These are phyloP conservation scores for Puffinus mauretanicus DNA, from an alignment of 2,113 vertebrate species.

Conservation along the genomic window DNA sequence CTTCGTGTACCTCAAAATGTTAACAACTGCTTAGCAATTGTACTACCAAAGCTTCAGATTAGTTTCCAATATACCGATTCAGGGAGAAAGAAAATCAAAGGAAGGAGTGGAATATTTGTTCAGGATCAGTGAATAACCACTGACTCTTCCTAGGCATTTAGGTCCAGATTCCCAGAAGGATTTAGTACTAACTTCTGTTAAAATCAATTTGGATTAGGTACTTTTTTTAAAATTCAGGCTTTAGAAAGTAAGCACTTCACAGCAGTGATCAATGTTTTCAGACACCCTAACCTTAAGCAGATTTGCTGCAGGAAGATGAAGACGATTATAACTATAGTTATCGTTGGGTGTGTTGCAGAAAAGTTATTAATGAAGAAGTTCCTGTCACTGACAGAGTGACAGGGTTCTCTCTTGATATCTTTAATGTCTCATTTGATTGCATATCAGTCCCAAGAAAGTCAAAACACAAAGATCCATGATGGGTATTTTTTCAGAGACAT, in stretches of 20 bases:
- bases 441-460: neutral
- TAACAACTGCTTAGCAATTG: neutral
- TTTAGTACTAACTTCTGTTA: neutral
- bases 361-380: neutral
- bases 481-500: neutral
- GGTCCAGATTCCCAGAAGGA: neutral
- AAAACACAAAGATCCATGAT: neutral
- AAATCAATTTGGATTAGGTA: neutral
- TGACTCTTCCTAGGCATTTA: neutral
- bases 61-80: neutral
- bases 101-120: neutral
- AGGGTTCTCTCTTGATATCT: neutral
- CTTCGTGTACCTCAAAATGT: neutral
- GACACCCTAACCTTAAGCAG: neutral
- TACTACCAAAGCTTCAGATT: neutral
- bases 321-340: neutral
- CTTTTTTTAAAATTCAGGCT: neutral
- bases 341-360: rapidly evolving
- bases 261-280: neutral
- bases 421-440: neutral
- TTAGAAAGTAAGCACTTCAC: neutral
- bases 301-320: neutral
- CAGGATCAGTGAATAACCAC: neutral
- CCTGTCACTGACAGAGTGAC: neutral
- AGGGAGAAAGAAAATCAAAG: neutral